A percentile compares a stretch with the other conserved stretches of the same genome.
These are phyloP conservation scores for Ceriagrion tenellum DNA, from an alignment of 2,888 invertebrate genomes.

Conservation along the genomic window DNA sequence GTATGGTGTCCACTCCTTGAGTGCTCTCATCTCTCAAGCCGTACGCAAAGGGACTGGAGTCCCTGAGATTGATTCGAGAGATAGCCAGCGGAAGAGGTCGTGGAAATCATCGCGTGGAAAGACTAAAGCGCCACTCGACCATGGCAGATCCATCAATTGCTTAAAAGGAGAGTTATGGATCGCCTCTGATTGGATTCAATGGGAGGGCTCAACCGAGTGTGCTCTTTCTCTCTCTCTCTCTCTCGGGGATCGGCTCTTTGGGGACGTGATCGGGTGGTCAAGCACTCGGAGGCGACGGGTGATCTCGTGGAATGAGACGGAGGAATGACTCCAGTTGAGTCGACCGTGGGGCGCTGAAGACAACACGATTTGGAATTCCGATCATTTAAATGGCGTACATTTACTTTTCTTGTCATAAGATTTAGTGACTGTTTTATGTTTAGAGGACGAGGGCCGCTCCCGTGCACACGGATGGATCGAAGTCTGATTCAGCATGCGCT, in stretches of 20 bases:
- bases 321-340: background rate
- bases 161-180: background rate
- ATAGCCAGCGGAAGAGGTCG: background rate
- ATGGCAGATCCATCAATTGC: slow-evolving; percentile 7
- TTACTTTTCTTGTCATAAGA: background rate
- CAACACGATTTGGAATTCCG: no score
- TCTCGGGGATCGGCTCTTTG: background rate
- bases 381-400: background rate
- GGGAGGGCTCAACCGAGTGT: background rate
- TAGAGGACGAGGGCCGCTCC: background rate
- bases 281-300: background rate
- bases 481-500: no score
- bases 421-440: background rate
- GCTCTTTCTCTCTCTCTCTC: no score
- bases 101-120: background rate
- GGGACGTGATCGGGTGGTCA: background rate
- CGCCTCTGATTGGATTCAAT: background rate
- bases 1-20: background rate
- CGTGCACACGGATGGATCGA: no score
- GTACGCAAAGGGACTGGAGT: background rate
- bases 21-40: background rate
- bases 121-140: background rate
- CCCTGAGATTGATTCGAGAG: background rate
- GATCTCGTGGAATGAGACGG: background rate
- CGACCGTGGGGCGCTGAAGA: background rate